Evolutionary conservation across 2,797 vertebrate genomes (phyloP), one percentile per base, ranked within the genome.

Genomic region (Girardinus metallicus): DNA sequence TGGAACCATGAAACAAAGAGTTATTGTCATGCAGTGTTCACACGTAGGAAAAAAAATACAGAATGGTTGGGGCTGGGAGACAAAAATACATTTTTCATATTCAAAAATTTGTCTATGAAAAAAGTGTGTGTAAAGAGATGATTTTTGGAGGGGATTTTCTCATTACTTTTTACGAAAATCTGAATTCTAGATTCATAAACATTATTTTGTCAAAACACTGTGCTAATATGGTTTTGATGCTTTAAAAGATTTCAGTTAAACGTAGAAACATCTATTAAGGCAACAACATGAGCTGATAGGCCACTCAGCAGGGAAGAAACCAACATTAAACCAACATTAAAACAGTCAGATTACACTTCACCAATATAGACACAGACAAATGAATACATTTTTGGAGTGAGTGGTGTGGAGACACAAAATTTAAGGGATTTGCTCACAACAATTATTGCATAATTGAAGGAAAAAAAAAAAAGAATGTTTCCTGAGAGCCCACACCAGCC

Each of bases 1-100:
- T n/a, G n/a, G n/a, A n/a, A n/a, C 73, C 90, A 86, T 93, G 96
- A 96, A 96, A 96, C 13, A 96, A 96, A 95, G 90, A 94, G 91
- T 4, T n/a, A 70, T 82, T 82, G 87, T 62, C 41, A 83, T 86
- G 41, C 73, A 68, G 31, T 91, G 93, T 51, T 57, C 23, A 36
- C 5, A 44, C 34, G 53, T 36, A 73, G 71, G 41, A 21, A 70
- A 60, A 60, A 3, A 51, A 83, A 75, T 78, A 64, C 74, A 5
- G 16, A 23, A 21, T 64, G 62, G 34, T 36, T 64, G 31, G 62
- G 34, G 34, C 16, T 21, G 34, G 43, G 36, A 68, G 39, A 23
- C 18, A 68, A 41, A 36, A 26, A 26, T 9, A 41, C 3, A 43
- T 29, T 60, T 13, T 70, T 43, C 21, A 68, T 26, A 2, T 26